Evolutionary conservation across 2,113 vertebrate species (phyloP).

Genomic region (Zapornia atra): DNA sequence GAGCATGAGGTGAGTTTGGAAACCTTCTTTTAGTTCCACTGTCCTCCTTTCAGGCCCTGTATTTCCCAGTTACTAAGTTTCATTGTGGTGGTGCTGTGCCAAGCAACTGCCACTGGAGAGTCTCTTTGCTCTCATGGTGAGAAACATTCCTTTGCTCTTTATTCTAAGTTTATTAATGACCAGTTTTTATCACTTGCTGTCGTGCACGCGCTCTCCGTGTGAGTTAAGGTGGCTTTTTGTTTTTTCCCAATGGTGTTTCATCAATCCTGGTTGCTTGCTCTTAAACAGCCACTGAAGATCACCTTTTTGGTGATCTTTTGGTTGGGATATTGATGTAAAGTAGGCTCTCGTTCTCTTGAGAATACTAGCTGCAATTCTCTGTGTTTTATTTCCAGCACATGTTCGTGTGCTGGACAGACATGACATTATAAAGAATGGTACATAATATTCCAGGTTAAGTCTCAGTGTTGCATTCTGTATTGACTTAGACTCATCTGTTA

Average conservation of each 20-base stretch:
- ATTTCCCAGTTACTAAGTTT: not conserved
- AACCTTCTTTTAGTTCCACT: not conserved
- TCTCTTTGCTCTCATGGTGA: not conserved
- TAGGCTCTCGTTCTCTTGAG: not conserved
- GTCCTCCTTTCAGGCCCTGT: not conserved
- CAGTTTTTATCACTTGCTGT: not conserved
- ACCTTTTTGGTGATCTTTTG: too few species aligned
- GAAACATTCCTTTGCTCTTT: not conserved
- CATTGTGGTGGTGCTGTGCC: not conserved
- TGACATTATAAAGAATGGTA: not conserved
- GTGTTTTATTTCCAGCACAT: not conserved
- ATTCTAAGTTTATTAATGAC: not conserved
- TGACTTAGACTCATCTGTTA: not conserved
- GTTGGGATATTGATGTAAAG: not conserved
- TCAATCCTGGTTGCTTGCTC: not conserved
- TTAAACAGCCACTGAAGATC: not conserved
- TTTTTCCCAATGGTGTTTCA: not conserved
- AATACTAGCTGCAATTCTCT: not conserved
- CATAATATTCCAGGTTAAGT: not conserved
- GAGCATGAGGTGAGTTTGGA: not conserved
- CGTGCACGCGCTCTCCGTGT: not conserved
- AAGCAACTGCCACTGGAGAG: not conserved
- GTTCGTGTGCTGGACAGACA: not conserved
- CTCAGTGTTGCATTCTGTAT: not conserved
- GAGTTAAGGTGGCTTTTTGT: not conserved